Evolutionary conservation across 2,797 vertebrate genomes (phyloP).

Genomic region (Lepilemur septentrionalis): DNA sequence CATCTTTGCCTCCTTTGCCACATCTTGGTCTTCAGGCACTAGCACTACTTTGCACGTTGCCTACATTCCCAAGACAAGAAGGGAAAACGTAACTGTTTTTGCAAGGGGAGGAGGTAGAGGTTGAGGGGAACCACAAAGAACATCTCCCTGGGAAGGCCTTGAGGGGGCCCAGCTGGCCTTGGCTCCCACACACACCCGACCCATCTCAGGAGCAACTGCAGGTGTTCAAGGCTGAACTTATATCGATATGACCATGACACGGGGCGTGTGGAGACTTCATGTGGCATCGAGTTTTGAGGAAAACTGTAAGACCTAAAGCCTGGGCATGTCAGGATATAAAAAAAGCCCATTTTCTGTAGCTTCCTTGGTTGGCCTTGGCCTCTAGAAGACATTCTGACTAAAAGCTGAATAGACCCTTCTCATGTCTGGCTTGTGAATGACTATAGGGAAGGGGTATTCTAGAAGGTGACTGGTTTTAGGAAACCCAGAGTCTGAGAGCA

Average conservation of each 20-base stretch:
- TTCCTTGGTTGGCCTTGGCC: not conserved
- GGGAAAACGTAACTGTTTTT: not conserved
- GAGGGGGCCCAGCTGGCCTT: not conserved
- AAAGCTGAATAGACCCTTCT: not conserved
- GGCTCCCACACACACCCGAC: not conserved
- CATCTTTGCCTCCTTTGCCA: slow-evolving; percentile 92
- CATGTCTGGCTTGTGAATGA: not conserved
- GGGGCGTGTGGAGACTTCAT: not conserved
- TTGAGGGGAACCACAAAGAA: not conserved
- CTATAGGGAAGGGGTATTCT: not conserved
- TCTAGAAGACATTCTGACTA: not conserved
- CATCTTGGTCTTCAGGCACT: slow-evolving; percentile 91
- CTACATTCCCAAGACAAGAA: slow-evolving; percentile 77
- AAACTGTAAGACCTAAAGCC: not conserved
- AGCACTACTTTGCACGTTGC: slow-evolving; percentile 80
- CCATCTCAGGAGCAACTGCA: not conserved
- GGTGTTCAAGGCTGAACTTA: not conserved
- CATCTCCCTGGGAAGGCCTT: not conserved
- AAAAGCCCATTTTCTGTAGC: not conserved
- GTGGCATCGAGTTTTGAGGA: not conserved
- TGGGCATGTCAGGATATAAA: not conserved
- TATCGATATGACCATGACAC: not conserved
- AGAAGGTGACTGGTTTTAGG: not conserved
- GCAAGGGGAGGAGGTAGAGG: not conserved
- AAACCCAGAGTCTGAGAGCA: not conserved